These are phyloP conservation scores for Characodon lateralis DNA, from an alignment of 2,797 vertebrate species.

Conservation along the genomic window DNA sequence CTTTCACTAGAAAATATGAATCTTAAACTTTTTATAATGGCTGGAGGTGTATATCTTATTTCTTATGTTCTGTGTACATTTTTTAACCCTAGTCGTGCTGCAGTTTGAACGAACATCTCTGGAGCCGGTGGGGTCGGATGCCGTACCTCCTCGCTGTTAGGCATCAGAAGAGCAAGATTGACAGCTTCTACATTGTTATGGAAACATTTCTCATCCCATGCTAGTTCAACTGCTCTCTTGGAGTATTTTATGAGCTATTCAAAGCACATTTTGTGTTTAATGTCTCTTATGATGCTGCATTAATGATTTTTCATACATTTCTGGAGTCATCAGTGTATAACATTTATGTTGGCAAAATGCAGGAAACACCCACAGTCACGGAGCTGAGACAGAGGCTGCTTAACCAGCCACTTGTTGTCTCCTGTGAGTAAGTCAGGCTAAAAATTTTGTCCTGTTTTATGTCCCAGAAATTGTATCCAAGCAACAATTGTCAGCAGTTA, in stretches of 20 bases:
- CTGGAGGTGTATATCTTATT: neutral
- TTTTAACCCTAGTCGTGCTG: conserved; percentile 24
- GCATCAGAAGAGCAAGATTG: conserved; percentile 30
- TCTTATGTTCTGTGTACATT: neutral
- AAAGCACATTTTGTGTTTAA: conserved; percentile 13
- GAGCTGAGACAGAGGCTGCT: conserved; percentile 40
- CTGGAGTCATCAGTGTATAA: conserved; percentile 36
- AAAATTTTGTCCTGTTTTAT: conserved; percentile 15
- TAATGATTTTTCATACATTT: conserved; percentile 1
- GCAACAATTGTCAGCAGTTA: neutral
- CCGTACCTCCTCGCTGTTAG: conserved; percentile 37
- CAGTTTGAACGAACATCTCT: conserved; percentile 46
- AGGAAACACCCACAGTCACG: conserved; percentile 38
- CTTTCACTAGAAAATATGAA: no score
- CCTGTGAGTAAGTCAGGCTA: conserved; percentile 19
- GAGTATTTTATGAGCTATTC: conserved; percentile 29
- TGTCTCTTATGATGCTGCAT: conserved; percentile 1
- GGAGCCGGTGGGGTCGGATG: conserved; percentile 20
- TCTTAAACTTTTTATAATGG: no score
- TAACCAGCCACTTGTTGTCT: conserved; percentile 12
- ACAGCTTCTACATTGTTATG: conserved; percentile 31
- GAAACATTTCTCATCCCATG: conserved; percentile 51
- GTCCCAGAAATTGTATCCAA: no score
- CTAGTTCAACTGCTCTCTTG: conserved; percentile 32
- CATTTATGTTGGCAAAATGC: conserved; percentile 47